phyloP scores from a whole-genome alignment of 1,140 invertebrate species.

The Drosophila gunungcola region DNA sequence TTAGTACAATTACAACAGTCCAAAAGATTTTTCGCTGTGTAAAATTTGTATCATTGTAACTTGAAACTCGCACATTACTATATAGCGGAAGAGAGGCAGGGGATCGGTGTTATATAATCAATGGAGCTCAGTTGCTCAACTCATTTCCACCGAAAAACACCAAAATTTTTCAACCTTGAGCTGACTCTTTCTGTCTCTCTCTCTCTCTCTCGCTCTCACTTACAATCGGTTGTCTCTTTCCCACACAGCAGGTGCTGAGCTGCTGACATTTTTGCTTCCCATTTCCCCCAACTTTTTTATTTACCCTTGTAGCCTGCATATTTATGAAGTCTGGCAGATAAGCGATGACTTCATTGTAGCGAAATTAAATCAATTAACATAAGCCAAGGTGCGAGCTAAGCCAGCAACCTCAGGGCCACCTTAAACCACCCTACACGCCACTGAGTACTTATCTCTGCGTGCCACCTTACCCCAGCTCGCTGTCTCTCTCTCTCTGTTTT shows the following conservation, averaged over 20 bases:
- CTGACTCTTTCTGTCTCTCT: conserved; percentile 5
- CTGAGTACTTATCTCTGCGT: conserved; percentile 35
- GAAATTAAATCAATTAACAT: conserved; percentile 82
- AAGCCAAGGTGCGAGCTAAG: conserved; percentile 58
- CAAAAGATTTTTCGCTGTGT: background rate
- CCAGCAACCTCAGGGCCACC: background rate
- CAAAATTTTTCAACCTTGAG: conserved; percentile 46
- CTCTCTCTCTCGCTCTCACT: background rate
- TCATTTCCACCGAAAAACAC: conserved; percentile 32
- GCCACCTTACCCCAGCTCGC: conserved; percentile 34
- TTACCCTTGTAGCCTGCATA: conserved; percentile 47
- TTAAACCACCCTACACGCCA: background rate
- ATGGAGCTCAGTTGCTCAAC: conserved; percentile 35
- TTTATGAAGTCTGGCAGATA: conserved; percentile 68
- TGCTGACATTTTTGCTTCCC: conserved; percentile 18
- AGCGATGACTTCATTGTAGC: conserved; percentile 78
- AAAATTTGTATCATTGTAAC: conserved; percentile 52
- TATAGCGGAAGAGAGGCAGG: conserved; percentile 9
- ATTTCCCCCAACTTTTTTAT: conserved; percentile 19
- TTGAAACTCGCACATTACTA: conserved; percentile 59
- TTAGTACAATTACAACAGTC: background rate
- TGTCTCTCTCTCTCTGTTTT: background rate
- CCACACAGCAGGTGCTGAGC: conserved; percentile 38
- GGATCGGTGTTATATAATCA: conserved; percentile 53
- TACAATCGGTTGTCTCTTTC: background rate